These are phyloP conservation scores for Bhutanitis thaidina DNA, from an alignment of 2,888 invertebrate genomes.

Conservation along the genomic window DNA sequence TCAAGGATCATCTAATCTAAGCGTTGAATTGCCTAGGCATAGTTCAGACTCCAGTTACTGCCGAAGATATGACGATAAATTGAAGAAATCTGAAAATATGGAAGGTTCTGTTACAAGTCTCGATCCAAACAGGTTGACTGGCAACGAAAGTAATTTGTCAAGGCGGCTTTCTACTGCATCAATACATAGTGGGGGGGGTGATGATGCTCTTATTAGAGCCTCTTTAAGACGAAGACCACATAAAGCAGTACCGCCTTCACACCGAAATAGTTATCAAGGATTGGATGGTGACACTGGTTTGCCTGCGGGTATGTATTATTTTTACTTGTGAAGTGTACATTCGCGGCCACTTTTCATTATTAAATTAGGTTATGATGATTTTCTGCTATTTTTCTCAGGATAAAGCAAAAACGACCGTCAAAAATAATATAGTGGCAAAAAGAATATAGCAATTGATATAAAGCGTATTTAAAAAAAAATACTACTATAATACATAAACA, in stretches of 20 bases:
- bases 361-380: no score
- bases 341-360: no score
- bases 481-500: no score
- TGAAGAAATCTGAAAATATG: constrained; percentile 65
- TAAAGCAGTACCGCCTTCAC: constrained; percentile 62
- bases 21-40: constrained; percentile 69
- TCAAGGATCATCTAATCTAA: constrained; percentile 69
- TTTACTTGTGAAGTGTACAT: no score
- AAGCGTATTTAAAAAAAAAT: no score
- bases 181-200: constrained; percentile 76
- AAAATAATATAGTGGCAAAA: no score
- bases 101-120: constrained; percentile 67
- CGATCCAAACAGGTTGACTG: constrained; percentile 56
- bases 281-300: constrained; percentile 63
- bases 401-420: no score
- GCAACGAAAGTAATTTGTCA: constrained; percentile 60
- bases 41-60: constrained; percentile 67
- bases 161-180: constrained; percentile 68
- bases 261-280: constrained; percentile 83
- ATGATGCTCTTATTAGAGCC: constrained; percentile 80
- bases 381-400: no score
- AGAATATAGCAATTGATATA: no score
- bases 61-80: constrained; percentile 63
- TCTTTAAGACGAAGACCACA: constrained; percentile 81
- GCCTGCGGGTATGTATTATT: constrained; percentile 51